Evolutionary conservation across 2,797 vertebrate genomes (phyloP), one percentile per base, ranked within the genome.

Genomic region (Leptoclinus maculatus): DNA sequence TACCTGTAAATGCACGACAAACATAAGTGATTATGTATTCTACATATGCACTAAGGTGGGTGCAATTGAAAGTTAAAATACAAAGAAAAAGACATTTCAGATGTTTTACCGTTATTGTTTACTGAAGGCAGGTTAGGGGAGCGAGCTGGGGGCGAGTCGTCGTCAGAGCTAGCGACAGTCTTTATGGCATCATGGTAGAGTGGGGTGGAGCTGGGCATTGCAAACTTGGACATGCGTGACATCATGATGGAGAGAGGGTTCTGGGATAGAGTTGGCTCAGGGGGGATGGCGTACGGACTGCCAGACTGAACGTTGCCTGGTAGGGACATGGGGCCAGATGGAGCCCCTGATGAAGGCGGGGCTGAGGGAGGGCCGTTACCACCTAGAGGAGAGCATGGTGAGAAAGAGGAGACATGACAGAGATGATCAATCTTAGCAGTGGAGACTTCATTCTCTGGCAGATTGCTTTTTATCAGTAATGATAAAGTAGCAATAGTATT

Each of bases 181-280:
- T 99, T 99, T 95, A 99, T 99, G 95, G 98, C 98, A 84, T 99
- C 98, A 0, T 99, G 98, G 94, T 99, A 99, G n/a, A 99, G 95
- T 0, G 98, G 98, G 68, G 98, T 99, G 60, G 98, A 99, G 91
- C 98, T 99, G 82, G 98, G 98, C 98, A 99, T 99, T 70, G 98
- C 98, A 88, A 99, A 99, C 94, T 99, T 99, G 87, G 98, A 99
- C 98, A 99, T 99, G 84, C 98, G 97, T 76, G 98, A 99, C 98
- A 99, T 99, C 98, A 99, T 99, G 83, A 99, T 99, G 76, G 98
- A 99, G 63, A 99, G 97, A 17, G 98, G 98, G 86, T 99, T 99
- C 94, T 99, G 98, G 83, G 98, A 99, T 56, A 99, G 95, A 84
- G 98, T 99, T 17, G 98, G 98, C 95, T 99, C 98, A 27, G 98